phyloP scores from a whole-genome alignment of 2,797 vertebrate genomes.

The Atherinosoma microstoma region DNA sequence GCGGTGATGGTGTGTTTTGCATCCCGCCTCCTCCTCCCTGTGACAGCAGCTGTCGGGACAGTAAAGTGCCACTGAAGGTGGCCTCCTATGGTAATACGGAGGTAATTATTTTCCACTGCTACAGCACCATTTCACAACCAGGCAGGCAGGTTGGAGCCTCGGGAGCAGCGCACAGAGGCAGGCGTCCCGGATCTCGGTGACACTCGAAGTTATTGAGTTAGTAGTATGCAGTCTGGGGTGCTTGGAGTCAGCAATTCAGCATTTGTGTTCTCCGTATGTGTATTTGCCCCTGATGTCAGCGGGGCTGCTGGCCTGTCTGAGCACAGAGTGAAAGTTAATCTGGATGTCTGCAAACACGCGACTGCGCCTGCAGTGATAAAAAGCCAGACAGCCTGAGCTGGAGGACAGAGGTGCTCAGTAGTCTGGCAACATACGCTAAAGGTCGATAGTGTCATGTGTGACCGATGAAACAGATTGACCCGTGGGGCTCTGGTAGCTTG shows the following conservation, averaged over 20 bases:
- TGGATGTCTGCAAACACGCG: conserved; percentile 73
- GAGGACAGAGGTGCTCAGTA: conserved; percentile 60
- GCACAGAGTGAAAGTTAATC: conserved; percentile 69
- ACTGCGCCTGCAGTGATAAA: conserved; percentile 54
- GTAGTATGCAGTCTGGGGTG: conserved; percentile 54
- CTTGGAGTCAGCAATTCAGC: conserved; percentile 61
- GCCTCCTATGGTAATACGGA: conserved; percentile 75
- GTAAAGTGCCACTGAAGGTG: conserved; percentile 76
- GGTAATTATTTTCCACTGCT: conserved; percentile 77
- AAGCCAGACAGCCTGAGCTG: conserved; percentile 53
- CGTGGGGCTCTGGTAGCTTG: conserved; percentile 61
- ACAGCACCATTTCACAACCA: conserved; percentile 52
- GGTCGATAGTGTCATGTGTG: conserved; percentile 77
- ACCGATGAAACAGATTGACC: conserved; percentile 78
- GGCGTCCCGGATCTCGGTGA: conserved; percentile 56
- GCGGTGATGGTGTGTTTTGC: conserved; percentile 66
- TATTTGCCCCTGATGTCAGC: conserved; percentile 64
- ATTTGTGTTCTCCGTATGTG: conserved; percentile 62
- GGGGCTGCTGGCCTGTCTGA: conserved; percentile 53
- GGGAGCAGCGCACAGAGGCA: conserved; percentile 50
- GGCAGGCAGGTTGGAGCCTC: conserved; percentile 62
- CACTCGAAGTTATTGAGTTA: conserved; percentile 74
- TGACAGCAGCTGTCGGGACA: conserved; percentile 78
- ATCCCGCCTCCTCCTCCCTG: conserved; percentile 54
- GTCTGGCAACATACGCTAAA: conserved; percentile 73